These are phyloP conservation scores for Cromileptes altivelis DNA, from an alignment of 2,113 vertebrate genomes.

Conservation along the genomic window DNA sequence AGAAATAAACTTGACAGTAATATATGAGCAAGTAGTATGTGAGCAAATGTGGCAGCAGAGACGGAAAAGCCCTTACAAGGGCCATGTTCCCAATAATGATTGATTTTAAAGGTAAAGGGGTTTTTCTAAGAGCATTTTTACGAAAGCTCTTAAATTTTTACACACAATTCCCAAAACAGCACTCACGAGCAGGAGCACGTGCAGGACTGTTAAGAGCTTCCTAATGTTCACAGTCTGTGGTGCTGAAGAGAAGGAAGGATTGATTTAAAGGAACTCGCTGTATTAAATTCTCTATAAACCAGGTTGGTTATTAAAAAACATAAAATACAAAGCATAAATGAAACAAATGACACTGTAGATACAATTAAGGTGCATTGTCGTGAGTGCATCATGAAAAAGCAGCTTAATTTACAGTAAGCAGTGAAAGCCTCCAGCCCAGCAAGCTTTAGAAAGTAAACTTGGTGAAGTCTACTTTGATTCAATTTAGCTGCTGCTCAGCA, in stretches of 20 bases:
- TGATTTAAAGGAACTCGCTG: slow-evolving; percentile 1
- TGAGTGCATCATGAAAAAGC: neutral
- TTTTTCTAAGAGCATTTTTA: slow-evolving; percentile 28
- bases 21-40: neutral
- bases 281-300: neutral
- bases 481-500: slow-evolving; percentile 9
- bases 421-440: slow-evolving; percentile 24
- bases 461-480: slow-evolving; percentile 20
- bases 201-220: neutral
- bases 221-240: neutral
- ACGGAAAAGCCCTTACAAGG: neutral
- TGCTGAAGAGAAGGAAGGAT: neutral
- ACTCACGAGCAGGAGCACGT: slow-evolving; percentile 1
- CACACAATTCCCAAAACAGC: slow-evolving; percentile 24
- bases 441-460: slow-evolving; percentile 23
- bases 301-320: slow-evolving; percentile 7
- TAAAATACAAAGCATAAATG: neutral
- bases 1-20: slow-evolving; percentile 6
- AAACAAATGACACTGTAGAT: slow-evolving; percentile 6
- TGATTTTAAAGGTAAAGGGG: slow-evolving; percentile 20
- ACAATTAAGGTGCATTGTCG: neutral
- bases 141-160: slow-evolving; percentile 37
- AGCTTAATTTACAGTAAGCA: slow-evolving; percentile 4
- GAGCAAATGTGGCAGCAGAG: slow-evolving; percentile 8
- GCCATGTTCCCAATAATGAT: neutral